These are phyloP conservation scores for Scaptodrosophila lebanonensis DNA, from an alignment of 1,140 invertebrate species.

Conservation along the genomic window DNA sequence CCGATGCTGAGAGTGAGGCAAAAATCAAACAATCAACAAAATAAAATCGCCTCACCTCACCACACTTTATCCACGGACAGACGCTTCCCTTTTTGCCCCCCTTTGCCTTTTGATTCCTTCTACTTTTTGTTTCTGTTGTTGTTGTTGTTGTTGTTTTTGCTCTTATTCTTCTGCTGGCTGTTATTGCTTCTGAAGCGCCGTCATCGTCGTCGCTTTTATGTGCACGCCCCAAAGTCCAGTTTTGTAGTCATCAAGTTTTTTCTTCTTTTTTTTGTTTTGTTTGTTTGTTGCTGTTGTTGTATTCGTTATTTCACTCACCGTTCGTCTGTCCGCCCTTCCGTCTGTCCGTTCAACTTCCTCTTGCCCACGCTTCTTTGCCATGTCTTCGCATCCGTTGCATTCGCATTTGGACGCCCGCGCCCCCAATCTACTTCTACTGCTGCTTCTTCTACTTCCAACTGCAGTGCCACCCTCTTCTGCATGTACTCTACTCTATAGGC, in stretches of 20 bases:
- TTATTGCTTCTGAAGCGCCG: conserved; percentile 7
- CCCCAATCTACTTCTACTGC: conserved; percentile 25
- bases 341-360: conserved; percentile 35
- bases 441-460: conserved; percentile 43
- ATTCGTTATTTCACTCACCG: no score
- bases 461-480: conserved; percentile 56
- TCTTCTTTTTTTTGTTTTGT: no score
- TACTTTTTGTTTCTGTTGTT: conserved; percentile 25
- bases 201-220: conserved; percentile 62
- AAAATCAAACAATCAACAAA: conserved; percentile 75
- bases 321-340: conserved; percentile 1
- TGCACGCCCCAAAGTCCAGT: conserved; percentile 64
- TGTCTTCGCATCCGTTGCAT: conserved; percentile 75
- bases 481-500: background rate
- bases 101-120: conserved; percentile 15
- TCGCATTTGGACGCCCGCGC: conserved; percentile 28
- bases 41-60: conserved; percentile 53
- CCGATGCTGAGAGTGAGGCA: conserved; percentile 39
- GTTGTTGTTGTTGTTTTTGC: conserved; percentile 51
- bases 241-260: conserved; percentile 71
- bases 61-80: background rate
- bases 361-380: conserved; percentile 68
- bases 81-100: background rate
- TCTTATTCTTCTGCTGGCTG: conserved; percentile 21
- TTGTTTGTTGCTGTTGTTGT: no score